These are phyloP conservation scores for Stenotaenia linearis DNA, from an alignment of 2,888 invertebrate genomes.

Conservation along the genomic window DNA sequence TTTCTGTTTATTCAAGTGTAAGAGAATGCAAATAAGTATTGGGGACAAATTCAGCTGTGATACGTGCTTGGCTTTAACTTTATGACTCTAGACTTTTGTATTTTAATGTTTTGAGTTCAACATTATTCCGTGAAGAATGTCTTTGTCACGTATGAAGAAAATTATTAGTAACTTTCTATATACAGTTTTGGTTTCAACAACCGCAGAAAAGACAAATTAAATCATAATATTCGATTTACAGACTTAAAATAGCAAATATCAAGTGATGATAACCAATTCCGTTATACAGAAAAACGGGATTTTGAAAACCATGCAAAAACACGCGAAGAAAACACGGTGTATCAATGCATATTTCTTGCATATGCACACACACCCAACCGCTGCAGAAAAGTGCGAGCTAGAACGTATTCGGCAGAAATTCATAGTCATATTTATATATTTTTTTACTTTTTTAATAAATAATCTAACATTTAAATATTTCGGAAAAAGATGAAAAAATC, in stretches of 20 bases:
- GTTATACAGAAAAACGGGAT: not conserved
- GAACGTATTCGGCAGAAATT: constrained; percentile 21
- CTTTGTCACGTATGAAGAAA: not conserved
- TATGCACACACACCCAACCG: constrained; percentile 11
- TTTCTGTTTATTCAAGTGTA: not conserved
- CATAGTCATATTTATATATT: not conserved
- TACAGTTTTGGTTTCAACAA: constrained; percentile 1
- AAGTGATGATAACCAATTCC: constrained; percentile 4
- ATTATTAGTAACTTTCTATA: not conserved
- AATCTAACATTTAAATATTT: not conserved
- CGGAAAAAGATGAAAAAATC: not conserved
- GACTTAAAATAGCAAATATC: not conserved
- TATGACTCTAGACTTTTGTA: not conserved
- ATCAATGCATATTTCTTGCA: constrained; percentile 19
- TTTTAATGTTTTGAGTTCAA: not conserved
- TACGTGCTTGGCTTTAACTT: not conserved
- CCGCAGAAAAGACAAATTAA: constrained; percentile 10
- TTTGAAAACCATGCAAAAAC: constrained; percentile 14
- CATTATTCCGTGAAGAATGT: not conserved
- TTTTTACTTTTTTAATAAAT: not conserved
- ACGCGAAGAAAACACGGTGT: constrained; percentile 16
- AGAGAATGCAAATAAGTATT: not conserved
- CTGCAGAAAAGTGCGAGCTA: constrained; percentile 26
- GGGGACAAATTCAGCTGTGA: not conserved
- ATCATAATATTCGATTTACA: not conserved